Percentiles rank a stretch among this genome's conserved stretches.
phyloP scores from a whole-genome alignment of 2,888 invertebrate species.

The Ormyrus pomaceus region DNA sequence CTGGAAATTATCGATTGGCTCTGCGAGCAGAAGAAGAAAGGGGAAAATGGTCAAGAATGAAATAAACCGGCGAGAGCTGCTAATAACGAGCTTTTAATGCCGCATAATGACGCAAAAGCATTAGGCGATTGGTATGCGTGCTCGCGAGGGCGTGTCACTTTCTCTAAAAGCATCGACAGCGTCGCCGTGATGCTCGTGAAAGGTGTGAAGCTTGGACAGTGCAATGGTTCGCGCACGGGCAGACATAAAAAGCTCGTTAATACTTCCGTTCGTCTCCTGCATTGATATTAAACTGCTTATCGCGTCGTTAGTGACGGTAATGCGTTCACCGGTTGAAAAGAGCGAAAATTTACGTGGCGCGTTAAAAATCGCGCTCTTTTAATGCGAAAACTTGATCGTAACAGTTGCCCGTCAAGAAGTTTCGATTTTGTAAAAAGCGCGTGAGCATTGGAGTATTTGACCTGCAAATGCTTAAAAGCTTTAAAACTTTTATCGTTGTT shows the following conservation, averaged over 20 bases:
- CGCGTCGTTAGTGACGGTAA: constrained; percentile 16
- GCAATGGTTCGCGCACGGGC: neutral
- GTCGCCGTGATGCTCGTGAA: neutral
- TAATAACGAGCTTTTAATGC: constrained; percentile 49
- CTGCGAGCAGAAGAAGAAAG: no score
- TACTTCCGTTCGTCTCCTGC: neutral
- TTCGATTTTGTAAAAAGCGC: no score
- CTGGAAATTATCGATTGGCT: no score
- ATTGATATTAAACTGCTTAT: constrained; percentile 32
- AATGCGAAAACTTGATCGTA: no score
- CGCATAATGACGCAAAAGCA: constrained; percentile 30
- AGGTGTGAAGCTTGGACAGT: constrained; percentile 35
- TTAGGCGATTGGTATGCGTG: constrained; percentile 1
- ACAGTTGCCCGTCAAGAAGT: no score
- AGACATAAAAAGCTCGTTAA: constrained; percentile 36
- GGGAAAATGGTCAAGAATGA: no score
- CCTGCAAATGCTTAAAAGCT: no score
- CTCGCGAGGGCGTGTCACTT: constrained; percentile 32
- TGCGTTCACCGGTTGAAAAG: neutral
- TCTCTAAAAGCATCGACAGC: constrained; percentile 20
- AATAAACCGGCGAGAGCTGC: neutral
- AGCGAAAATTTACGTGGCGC: neutral
- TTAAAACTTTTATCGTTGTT: no score
- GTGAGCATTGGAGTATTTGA: no score
- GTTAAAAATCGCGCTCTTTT: no score